These are phyloP conservation scores for Drosophila meridiana DNA, from an alignment of 2,888 invertebrate genomes.

Conservation along the genomic window DNA sequence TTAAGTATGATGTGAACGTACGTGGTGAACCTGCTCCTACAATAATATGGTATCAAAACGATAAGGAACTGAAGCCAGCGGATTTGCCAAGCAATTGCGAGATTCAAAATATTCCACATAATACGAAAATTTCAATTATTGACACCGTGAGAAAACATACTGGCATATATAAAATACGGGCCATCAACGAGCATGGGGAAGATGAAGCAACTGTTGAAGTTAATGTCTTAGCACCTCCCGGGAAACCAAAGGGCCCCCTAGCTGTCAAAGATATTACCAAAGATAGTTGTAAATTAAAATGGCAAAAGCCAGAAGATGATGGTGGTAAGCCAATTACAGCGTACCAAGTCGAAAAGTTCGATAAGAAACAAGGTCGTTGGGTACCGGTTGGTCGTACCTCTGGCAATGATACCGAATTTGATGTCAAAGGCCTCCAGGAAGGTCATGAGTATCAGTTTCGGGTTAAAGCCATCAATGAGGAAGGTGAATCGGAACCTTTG, in stretches of 20 bases:
- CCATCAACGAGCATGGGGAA: slow-evolving; percentile 95
- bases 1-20: slow-evolving; percentile 97
- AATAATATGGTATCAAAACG: slow-evolving; percentile 95
- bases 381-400: slow-evolving; percentile 95
- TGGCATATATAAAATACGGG: slow-evolving; percentile 95
- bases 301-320: slow-evolving; percentile 98
- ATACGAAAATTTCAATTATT: slow-evolving; percentile 93
- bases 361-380: slow-evolving; percentile 96
- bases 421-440: slow-evolving; percentile 94
- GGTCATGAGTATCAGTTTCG: slow-evolving; percentile 97
- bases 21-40: slow-evolving; percentile 98
- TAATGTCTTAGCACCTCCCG: slow-evolving; percentile 93
- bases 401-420: slow-evolving; percentile 93
- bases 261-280: slow-evolving; percentile 95
- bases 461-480: slow-evolving; percentile 96
- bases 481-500: slow-evolving; percentile 96
- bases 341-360: slow-evolving; percentile 97
- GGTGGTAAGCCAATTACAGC: slow-evolving; percentile 97
- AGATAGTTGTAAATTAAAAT: slow-evolving; percentile 94
- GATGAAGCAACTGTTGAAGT: slow-evolving; percentile 98
- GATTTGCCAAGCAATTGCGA: slow-evolving; percentile 87
- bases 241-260: slow-evolving; percentile 95
- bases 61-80: slow-evolving; percentile 90
- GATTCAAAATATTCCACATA: slow-evolving; percentile 95
- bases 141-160: slow-evolving; percentile 93